phyloP scores from a whole-genome alignment of 1,140 invertebrate genomes.

The Halictus rubicundus region DNA sequence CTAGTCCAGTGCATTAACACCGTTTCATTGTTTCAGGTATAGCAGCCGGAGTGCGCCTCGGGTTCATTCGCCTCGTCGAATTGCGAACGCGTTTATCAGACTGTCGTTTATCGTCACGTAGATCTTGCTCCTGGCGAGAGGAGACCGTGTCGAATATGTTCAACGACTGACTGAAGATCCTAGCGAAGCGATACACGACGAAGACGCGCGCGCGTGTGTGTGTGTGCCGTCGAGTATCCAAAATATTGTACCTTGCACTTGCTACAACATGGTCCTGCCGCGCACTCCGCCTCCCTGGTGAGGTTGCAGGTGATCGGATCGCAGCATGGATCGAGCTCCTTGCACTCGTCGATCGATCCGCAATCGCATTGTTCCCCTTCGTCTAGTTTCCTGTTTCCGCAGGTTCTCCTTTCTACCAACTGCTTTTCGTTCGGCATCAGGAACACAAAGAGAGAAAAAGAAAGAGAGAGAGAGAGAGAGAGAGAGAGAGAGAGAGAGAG shows the following conservation, averaged over 20 bases:
- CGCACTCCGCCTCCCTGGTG: constrained; percentile 94
- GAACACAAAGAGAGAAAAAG: not conserved
- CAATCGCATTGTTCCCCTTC: constrained; percentile 97
- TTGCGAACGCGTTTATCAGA: too few relatives aligned
- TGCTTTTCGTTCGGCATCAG: constrained; percentile 50
- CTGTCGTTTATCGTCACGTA: too few relatives aligned
- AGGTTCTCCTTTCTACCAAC: constrained; percentile 87
- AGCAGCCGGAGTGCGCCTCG: too few relatives aligned
- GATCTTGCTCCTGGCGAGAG: not conserved
- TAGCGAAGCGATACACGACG: not conserved
- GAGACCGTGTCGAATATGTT: not conserved
- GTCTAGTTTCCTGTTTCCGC: constrained; percentile 96
- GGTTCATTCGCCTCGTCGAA: too few relatives aligned
- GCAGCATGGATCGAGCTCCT: constrained; percentile 93
- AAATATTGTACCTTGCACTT: constrained; percentile 88
- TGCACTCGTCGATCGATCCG: constrained; percentile 92
- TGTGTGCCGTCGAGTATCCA: not conserved
- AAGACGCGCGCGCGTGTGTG: too few relatives aligned
- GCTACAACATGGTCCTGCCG: constrained; percentile 94
- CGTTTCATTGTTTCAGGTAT: too few relatives aligned
- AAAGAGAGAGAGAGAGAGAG: too few relatives aligned
- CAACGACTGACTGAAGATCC: not conserved
- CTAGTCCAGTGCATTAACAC: too few relatives aligned
- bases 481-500: too few relatives aligned
- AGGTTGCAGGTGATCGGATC: constrained; percentile 97